phyloP scores from a whole-genome alignment of 2,888 invertebrate genomes.

The Meliscaeva auricollis region DNA sequence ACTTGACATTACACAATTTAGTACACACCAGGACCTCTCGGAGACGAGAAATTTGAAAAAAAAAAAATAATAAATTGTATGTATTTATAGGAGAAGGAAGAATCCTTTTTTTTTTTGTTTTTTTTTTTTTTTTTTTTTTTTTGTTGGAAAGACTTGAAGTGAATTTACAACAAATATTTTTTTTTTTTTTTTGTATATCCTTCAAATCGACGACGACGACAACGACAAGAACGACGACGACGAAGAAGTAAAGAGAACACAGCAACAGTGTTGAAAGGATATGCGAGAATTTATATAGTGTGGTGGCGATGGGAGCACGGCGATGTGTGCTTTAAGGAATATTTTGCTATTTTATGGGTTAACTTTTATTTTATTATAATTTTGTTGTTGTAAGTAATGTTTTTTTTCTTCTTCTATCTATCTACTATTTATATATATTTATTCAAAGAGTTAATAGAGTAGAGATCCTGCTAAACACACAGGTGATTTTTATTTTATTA shows the following conservation, averaged over 20 bases:
- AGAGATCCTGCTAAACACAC: conserved; percentile 55
- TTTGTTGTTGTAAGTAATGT: conserved; percentile 19
- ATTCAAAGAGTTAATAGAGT: not conserved
- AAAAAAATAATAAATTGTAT: conserved; percentile 13
- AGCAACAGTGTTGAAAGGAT: conserved; percentile 74
- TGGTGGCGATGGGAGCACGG: conserved; percentile 61
- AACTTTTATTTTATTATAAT: conserved; percentile 18
- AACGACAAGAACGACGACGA: conserved; percentile 1
- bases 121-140: conserved; percentile 37
- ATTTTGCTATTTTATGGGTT: conserved; percentile 55
- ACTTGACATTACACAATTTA: conserved; percentile 72
- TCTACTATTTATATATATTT: conserved; percentile 33
- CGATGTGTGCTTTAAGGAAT: conserved; percentile 61
- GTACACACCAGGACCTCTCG: conserved; percentile 41
- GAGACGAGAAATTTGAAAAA: conserved; percentile 9
- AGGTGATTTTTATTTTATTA: conserved; percentile 56
- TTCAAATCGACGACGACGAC: conserved; percentile 29
- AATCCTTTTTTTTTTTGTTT: conserved; percentile 25
- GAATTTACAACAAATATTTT: conserved; percentile 46
- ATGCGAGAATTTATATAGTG: conserved; percentile 68
- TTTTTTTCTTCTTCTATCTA: conserved; percentile 45
- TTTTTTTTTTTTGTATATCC: conserved; percentile 38
- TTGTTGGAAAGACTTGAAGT: conserved; percentile 21
- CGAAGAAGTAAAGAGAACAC: conserved; percentile 71
- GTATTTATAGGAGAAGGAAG: conserved; percentile 44